phyloP scores from a whole-genome alignment of 2,888 invertebrate genomes.

The Linnaemya vulpina region DNA sequence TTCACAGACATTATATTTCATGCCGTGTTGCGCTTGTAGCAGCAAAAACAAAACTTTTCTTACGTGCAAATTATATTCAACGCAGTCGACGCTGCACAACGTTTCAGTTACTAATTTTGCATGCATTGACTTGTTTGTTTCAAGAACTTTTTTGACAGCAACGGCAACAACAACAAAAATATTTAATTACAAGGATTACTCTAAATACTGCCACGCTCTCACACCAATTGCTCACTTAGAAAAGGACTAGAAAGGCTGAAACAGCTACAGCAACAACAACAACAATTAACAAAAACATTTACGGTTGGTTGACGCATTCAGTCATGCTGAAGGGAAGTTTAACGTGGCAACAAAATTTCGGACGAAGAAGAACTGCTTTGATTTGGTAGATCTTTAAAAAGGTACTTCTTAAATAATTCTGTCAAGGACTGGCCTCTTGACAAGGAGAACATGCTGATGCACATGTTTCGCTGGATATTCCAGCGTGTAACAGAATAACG shows the following conservation, averaged over 20 bases:
- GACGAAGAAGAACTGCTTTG: too few relatives aligned
- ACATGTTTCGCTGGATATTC: too few relatives aligned
- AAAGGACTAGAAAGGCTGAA: conserved; percentile 17
- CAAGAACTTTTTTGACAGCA: conserved; percentile 58
- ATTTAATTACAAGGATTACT: conserved; percentile 67
- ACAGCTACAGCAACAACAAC: conserved; percentile 43
- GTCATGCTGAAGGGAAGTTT: conserved; percentile 16
- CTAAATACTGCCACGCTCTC: conserved; percentile 21
- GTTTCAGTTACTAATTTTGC: conserved; percentile 63
- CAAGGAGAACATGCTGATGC: neutral
- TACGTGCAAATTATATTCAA: conserved; percentile 62
- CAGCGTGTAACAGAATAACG: too few relatives aligned
- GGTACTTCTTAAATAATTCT: too few relatives aligned
- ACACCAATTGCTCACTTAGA: conserved; percentile 32
- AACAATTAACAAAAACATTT: conserved; percentile 46
- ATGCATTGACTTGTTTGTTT: conserved; percentile 64
- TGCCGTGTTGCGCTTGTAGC: conserved; percentile 46
- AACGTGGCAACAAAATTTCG: neutral
- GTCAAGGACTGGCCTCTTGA: neutral
- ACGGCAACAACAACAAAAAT: conserved; percentile 52
- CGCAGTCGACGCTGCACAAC: conserved; percentile 50
- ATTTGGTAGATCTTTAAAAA: too few relatives aligned
- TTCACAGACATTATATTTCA: conserved; percentile 25
- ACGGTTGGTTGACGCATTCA: conserved; percentile 27
- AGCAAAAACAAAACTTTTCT: conserved; percentile 35